Evolutionary conservation across 2,113 vertebrate genomes (phyloP).

Genomic region (Anguilla rostrata): DNA sequence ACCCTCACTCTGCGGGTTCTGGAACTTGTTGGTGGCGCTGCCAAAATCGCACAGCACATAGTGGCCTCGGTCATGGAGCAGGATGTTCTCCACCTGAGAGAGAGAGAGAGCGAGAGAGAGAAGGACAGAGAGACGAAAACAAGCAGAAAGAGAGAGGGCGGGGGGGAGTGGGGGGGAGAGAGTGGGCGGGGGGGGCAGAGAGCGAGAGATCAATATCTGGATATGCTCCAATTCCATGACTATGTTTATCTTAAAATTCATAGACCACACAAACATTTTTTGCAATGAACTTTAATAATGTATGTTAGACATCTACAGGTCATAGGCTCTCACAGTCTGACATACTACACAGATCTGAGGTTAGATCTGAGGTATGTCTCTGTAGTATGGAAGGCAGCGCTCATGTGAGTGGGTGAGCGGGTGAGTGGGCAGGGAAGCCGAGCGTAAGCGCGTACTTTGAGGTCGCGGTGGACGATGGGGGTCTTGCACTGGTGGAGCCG

Average conservation of each 20-base stretch:
- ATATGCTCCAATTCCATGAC: neutral
- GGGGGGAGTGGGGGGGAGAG: neutral
- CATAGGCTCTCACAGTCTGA: neutral
- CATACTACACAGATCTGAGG: no score
- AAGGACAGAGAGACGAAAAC: neutral
- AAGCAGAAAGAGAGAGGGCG: neutral
- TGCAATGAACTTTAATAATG: neutral
- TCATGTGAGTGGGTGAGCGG: no score
- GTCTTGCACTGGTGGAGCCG: constrained; percentile 92
- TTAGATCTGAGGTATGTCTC: no score
- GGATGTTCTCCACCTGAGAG: constrained; percentile 92
- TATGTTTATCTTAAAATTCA: neutral
- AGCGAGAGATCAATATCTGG: neutral
- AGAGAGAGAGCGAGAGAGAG: neutral
- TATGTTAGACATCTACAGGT: neutral
- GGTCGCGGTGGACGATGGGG: constrained; percentile 90
- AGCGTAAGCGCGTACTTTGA: constrained; percentile 76
- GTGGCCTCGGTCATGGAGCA: constrained; percentile 93
- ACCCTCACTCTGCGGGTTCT: constrained; percentile 92
- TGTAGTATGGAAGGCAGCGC: no score
- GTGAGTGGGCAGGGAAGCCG: no score
- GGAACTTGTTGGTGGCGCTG: constrained; percentile 90
- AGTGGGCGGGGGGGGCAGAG: neutral
- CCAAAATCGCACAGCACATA: constrained; percentile 98
- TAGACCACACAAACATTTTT: neutral